These are phyloP conservation scores for Enteromius treurensis DNA, from an alignment of 2,797 vertebrate species.

Conservation along the genomic window DNA sequence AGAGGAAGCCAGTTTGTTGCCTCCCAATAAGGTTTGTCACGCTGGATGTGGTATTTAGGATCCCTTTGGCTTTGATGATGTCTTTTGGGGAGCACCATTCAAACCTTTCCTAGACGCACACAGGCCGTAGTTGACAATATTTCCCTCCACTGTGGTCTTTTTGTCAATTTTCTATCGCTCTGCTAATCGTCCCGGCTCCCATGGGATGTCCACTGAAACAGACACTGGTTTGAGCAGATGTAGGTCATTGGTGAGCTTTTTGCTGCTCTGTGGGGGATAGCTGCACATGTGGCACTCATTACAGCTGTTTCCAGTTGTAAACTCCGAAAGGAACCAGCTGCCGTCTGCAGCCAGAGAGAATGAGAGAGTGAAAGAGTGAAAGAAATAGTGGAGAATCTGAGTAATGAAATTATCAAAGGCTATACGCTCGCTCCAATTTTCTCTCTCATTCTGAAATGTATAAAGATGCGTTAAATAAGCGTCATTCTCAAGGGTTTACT, in stretches of 20 bases:
- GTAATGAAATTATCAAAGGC: conserved; percentile 74
- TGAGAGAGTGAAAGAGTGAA: conserved; percentile 61
- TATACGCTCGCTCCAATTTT: conserved; percentile 61
- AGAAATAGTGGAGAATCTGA: conserved; percentile 51
- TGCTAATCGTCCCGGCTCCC: conserved; percentile 22
- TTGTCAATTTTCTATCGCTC: conserved; percentile 27
- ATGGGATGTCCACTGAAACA: conserved; percentile 54
- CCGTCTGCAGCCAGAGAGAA: conserved; percentile 68
- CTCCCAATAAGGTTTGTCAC: conserved; percentile 20
- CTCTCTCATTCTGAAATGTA: conserved; percentile 59
- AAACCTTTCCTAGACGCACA: not conserved
- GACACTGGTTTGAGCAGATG: conserved; percentile 69
- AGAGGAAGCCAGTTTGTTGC: conserved; percentile 28
- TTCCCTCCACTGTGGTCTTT: conserved; percentile 4
- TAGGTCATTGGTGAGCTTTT: conserved; percentile 70
- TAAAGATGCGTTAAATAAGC: conserved; percentile 66
- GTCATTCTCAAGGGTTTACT: conserved; percentile 45
- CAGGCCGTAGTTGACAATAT: not conserved
- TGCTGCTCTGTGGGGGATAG: conserved; percentile 71
- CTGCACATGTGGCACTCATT: conserved; percentile 82
- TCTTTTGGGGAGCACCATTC: not conserved
- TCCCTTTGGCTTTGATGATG: conserved; percentile 13
- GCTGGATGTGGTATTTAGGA: conserved; percentile 33
- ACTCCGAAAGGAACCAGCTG: conserved; percentile 75
- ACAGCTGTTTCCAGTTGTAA: conserved; percentile 82